These are phyloP conservation scores for Madoqua kirkii DNA, from an alignment of 2,113 vertebrate species.

Conservation along the genomic window DNA sequence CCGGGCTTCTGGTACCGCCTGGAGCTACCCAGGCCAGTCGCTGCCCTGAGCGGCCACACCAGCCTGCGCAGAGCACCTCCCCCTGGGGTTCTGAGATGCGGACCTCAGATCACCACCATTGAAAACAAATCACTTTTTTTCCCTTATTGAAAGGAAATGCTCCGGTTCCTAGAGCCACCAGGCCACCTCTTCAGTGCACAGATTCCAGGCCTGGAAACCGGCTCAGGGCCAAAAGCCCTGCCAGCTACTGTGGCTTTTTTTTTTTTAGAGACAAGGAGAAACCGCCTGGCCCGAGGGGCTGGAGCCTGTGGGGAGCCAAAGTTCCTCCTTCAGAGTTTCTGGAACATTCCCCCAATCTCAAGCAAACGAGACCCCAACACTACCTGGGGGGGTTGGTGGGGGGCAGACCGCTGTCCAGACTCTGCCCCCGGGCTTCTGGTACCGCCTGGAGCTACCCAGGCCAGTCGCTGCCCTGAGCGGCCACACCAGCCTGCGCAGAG, in stretches of 20 bases:
- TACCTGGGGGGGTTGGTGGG: fast-evolving
- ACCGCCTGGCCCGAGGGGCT: neutral
- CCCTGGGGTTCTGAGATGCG: neutral
- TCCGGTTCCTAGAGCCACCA: fast-evolving
- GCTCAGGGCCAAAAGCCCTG: neutral
- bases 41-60: neutral
- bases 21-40: neutral
- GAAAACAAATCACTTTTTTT: neutral
- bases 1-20: no score
- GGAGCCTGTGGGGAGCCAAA: neutral
- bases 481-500: neutral
- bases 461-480: neutral
- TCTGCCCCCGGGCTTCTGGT: neutral
- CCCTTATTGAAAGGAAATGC: neutral
- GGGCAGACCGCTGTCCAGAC: fast-evolving
- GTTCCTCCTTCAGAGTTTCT: neutral
- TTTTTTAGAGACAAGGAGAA: neutral
- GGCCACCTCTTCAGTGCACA: neutral
- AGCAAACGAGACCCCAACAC: neutral
- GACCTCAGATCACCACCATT: no score
- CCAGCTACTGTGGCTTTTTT: neutral
- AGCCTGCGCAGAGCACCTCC: neutral
- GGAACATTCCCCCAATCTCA: neutral
- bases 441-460: no score
- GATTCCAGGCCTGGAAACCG: neutral